Conservation (phyloP, 2,888 invertebrate species). For the Chrysodeixis includens region DNA sequence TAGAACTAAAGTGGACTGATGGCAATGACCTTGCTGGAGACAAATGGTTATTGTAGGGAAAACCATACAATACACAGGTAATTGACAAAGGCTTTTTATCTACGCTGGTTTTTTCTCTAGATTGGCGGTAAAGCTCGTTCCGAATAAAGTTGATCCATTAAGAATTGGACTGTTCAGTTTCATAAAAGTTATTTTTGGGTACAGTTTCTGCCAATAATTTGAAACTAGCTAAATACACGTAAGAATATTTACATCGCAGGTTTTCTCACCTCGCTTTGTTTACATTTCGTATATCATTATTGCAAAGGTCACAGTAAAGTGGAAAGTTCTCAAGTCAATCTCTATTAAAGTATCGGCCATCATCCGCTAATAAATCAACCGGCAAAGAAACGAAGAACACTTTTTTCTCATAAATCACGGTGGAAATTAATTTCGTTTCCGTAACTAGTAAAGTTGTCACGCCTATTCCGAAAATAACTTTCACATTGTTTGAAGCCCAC, state of each 20-base stretch:
- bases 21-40: constrained; percentile 1
- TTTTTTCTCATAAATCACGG: constrained; percentile 36
- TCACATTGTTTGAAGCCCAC: constrained; percentile 18
- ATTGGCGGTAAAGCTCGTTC: no score
- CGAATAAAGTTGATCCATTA: no score
- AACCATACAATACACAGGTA: not conserved
- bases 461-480: constrained; percentile 29
- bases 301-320: constrained; percentile 18
- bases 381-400: constrained; percentile 2
- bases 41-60: not conserved
- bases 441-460: not conserved
- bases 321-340: constrained; percentile 1
- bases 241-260: not conserved
- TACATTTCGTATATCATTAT: not conserved
- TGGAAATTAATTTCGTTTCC: constrained; percentile 11
- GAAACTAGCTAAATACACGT: no score
- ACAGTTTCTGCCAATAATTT: no score
- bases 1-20: not conserved
- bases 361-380: constrained; percentile 28
- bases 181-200: no score
- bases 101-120: no score
- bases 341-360: not conserved
- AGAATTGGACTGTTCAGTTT: no score
- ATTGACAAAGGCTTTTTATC: no score
- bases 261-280: not conserved